phyloP scores from a whole-genome alignment of 2,888 invertebrate genomes.

The Leptinotarsa haldemani region DNA sequence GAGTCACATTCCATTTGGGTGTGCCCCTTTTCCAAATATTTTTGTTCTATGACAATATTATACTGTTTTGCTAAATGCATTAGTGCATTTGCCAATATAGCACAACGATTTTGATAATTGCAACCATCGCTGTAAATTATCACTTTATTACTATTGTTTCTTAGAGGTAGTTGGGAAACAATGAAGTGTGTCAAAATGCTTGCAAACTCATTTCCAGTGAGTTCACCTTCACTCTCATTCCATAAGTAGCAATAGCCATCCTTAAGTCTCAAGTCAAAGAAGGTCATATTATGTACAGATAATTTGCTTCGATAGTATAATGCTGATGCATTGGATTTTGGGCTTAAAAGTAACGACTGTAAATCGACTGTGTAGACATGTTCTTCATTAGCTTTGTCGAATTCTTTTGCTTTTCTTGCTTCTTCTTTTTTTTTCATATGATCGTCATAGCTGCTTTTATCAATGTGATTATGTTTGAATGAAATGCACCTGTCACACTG shows the following conservation, averaged over 20 bases:
- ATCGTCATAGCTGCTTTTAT: constrained; percentile 7
- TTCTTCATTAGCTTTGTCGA: constrained; percentile 4
- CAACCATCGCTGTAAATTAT: constrained; percentile 35
- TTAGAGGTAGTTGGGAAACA: neutral
- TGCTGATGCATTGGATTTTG: neutral
- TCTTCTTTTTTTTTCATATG: constrained; percentile 8
- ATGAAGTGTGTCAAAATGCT: constrained; percentile 6
- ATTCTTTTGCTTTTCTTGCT: neutral
- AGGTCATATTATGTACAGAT: constrained; percentile 12
- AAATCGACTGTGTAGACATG: neutral
- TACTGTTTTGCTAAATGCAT: constrained; percentile 33
- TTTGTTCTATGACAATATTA: constrained; percentile 38
- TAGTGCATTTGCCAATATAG: constrained; percentile 33
- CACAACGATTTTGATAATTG: constrained; percentile 36
- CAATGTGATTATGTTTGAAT: constrained; percentile 4
- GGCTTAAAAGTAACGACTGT: neutral
- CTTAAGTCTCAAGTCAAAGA: neutral
- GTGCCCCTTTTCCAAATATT: constrained; percentile 38
- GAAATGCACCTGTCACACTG: constrained; percentile 11
- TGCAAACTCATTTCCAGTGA: constrained; percentile 16
- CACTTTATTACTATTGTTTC: constrained; percentile 1
- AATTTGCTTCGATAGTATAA: neutral
- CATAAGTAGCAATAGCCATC: constrained; percentile 20
- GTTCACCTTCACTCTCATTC: too few relatives aligned
- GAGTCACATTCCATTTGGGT: constrained; percentile 44